Evolutionary conservation across 23 tunicate genomes (phyloP).

Genomic region (Halocynthia aurantium): DNA sequence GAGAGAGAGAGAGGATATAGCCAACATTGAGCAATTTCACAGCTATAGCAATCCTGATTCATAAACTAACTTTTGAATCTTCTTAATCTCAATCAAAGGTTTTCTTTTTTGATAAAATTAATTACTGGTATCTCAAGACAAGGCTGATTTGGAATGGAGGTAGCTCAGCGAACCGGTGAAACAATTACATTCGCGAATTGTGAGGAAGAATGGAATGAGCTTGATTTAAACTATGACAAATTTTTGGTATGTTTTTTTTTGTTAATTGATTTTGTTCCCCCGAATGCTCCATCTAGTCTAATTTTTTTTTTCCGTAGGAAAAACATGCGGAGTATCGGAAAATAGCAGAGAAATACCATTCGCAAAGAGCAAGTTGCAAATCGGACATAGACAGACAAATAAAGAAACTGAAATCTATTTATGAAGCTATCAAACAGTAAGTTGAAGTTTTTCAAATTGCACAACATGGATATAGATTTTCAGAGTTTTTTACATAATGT

Average conservation of each 20-base stretch:
- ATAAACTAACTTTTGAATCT: no score
- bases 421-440: constrained; percentile 48
- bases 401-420: constrained; percentile 46
- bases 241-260: constrained; percentile 41
- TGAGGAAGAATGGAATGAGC: constrained; percentile 65
- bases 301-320: constrained; percentile 16
- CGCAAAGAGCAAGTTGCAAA: constrained; percentile 56
- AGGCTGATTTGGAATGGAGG: constrained; percentile 47
- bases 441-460: not conserved
- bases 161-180: constrained; percentile 87
- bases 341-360: constrained; percentile 63
- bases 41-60: no score
- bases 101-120: no score
- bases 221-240: constrained; percentile 38
- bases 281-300: not conserved
- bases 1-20: no score
- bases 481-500: no score
- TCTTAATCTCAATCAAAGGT: no score
- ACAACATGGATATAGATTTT: not conserved
- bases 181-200: constrained; percentile 54
- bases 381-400: constrained; percentile 42
- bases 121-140: no score
- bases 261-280: not conserved
- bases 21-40: no score
- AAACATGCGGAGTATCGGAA: constrained; percentile 63